phyloP scores from a whole-genome alignment of 2,113 vertebrate species.

The Climacteris rufus region DNA sequence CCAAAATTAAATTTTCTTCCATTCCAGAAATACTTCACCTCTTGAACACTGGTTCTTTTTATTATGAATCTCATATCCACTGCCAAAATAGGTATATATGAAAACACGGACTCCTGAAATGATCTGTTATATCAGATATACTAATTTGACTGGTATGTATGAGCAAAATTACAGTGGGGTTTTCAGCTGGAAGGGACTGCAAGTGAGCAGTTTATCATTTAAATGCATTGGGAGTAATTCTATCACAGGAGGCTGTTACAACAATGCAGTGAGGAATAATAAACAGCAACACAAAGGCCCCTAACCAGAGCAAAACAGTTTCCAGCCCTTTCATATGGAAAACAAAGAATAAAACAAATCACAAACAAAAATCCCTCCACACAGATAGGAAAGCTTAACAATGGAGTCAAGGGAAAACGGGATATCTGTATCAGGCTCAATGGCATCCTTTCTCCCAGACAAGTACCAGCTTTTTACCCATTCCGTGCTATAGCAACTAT shows the following conservation, averaged over 20 bases:
- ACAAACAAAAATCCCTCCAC: not conserved
- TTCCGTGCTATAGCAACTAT: not conserved
- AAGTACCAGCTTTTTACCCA: not conserved
- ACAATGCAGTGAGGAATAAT: not conserved
- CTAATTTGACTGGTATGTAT: not conserved
- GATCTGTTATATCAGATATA: not conserved
- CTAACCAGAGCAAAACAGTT: not conserved
- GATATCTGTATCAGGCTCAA: not conserved
- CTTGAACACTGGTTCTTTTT: not conserved
- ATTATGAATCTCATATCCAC: not conserved
- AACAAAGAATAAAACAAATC: not conserved
- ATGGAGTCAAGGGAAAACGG: not conserved
- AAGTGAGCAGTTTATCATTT: not conserved
- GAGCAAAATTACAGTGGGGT: not conserved
- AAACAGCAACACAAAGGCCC: not conserved
- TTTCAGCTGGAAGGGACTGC: constrained; percentile 5
- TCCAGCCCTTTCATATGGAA: not conserved
- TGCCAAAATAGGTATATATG: not conserved
- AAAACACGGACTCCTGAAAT: not conserved
- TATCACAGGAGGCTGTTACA: not conserved
- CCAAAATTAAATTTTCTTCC: not conserved
- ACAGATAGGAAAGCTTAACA: not conserved
- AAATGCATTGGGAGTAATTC: not conserved
- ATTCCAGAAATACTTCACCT: not conserved
- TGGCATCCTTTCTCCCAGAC: not conserved